These are phyloP conservation scores for Kradibia gibbosae DNA, from an alignment of 1,140 invertebrate species.

Conservation along the genomic window DNA sequence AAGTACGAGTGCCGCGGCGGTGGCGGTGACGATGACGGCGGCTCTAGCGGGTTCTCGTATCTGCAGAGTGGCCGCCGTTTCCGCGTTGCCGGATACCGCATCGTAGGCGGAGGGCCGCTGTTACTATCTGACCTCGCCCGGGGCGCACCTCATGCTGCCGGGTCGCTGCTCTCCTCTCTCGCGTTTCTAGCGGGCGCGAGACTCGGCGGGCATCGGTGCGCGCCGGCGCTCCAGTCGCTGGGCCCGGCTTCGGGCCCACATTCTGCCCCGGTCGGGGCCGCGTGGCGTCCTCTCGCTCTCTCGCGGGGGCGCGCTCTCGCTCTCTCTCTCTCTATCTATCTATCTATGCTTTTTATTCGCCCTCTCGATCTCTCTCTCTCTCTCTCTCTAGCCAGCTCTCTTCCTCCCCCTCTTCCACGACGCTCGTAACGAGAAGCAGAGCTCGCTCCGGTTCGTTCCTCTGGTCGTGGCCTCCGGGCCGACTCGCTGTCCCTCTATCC, in stretches of 20 bases:
- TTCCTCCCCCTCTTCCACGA: neutral
- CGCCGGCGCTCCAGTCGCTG: slow-evolving; percentile 11
- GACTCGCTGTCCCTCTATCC: neutral
- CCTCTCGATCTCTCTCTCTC: neutral
- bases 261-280: neutral
- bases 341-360: neutral
- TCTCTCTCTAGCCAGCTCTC: neutral
- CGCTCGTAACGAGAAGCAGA: too few species aligned
- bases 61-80: slow-evolving; percentile 44
- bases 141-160: slow-evolving; percentile 14
- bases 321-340: neutral
- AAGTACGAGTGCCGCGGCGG: neutral
- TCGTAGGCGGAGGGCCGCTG: slow-evolving; percentile 1
- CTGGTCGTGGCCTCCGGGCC: too few species aligned
- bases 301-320: neutral
- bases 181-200: neutral
- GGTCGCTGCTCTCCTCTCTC: neutral
- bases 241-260: slow-evolving; percentile 38
- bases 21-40: neutral
- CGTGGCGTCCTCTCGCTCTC: neutral
- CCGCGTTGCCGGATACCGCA: slow-evolving; percentile 33
- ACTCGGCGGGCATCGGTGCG: neutral
- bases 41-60: slow-evolving; percentile 33
- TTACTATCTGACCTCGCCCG: slow-evolving; percentile 45
- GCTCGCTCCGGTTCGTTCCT: neutral